Base-by-base conservation (phyloP, 2,797 vertebrate genomes). In the Cheirogaleus major region DNA sequence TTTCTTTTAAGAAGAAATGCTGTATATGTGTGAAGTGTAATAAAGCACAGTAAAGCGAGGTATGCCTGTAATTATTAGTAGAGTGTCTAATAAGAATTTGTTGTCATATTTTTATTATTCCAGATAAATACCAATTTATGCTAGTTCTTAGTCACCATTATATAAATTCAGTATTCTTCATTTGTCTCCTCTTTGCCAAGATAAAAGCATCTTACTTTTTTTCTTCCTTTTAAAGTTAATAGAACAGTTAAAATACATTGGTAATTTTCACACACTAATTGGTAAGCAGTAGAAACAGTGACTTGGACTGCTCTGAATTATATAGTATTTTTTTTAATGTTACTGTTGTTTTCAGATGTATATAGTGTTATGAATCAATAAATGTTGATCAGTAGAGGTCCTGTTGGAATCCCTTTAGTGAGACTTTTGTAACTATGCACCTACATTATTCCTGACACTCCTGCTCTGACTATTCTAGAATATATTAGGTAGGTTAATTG, bases 171-270 rank as follows among this genome's bases (percentile, higher is more conserved):
- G 0, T 78, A 88, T 96, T 95, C 59, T 38, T 95, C 75, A 83
- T 91, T 89, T 95, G n/a, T 89, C 38, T 95, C 52, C 63, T 91
- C 79, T 93, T 97, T 91, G 61, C 30, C 57, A 87, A 55, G 61
- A 83, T 67, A 95, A 87, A 96, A 75, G 25, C 67, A 80, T 70
- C 85, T 69, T 72, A 79, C 41, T 83, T 87, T 48, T 48, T 70
- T 86, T 81, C 95, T 93, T 87, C 43, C 82, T 96, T 95, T 94
- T 27, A 67, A 84, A 52, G 38, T 93, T 96, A 97, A 87, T 94
- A 93, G 79, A 96, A 72, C 80, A 78, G 73, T 94, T 96, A 90
- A 69, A 92, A 92, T 90, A 69, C 82, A 59, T 59, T 76, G 78
- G 65, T 50, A 79, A 6, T 85, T 97, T 88, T 50, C 50, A 65